Evolutionary conservation across 2,113 vertebrate species (phyloP).

Genomic region (Todiramphus chloris): DNA sequence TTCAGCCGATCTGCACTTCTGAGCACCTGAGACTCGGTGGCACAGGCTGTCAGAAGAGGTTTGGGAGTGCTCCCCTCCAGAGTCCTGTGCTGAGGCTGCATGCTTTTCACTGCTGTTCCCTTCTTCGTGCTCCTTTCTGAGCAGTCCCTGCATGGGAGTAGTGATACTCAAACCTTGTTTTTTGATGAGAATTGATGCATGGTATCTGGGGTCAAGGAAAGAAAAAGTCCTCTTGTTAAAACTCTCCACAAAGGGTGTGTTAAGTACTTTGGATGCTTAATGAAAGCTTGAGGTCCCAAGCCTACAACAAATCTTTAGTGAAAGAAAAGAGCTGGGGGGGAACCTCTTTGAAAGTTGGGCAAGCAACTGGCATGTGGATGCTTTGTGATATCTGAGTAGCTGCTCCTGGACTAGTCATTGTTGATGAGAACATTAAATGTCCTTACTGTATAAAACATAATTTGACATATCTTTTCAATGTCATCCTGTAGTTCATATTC

Average conservation of each 20-base stretch:
- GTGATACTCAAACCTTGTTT: not conserved
- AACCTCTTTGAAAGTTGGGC: not conserved
- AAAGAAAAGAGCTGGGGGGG: not conserved
- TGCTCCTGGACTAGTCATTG: not conserved
- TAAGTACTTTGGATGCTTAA: not conserved
- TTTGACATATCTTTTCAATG: not conserved
- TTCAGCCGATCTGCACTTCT: not conserved
- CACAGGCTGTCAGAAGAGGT: not conserved
- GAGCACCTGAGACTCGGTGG: not conserved
- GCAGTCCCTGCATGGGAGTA: not conserved
- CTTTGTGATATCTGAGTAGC: not conserved
- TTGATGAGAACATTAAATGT: not conserved
- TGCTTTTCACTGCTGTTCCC: not conserved
- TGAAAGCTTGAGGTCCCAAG: not conserved
- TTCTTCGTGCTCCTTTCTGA: not conserved
- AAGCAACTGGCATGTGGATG: not conserved
- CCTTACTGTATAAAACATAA: not conserved
- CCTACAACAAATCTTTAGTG: not conserved
- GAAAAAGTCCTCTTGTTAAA: not conserved
- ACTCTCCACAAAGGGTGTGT: not conserved
- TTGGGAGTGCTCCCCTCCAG: not conserved
- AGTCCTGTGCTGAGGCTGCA: not conserved
- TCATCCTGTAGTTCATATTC: not conserved
- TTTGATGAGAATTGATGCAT: not conserved
- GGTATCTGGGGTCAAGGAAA: fast-evolving